Conservation (phyloP, 2,797 vertebrate genomes). For the Sebastes reedi region DNA sequence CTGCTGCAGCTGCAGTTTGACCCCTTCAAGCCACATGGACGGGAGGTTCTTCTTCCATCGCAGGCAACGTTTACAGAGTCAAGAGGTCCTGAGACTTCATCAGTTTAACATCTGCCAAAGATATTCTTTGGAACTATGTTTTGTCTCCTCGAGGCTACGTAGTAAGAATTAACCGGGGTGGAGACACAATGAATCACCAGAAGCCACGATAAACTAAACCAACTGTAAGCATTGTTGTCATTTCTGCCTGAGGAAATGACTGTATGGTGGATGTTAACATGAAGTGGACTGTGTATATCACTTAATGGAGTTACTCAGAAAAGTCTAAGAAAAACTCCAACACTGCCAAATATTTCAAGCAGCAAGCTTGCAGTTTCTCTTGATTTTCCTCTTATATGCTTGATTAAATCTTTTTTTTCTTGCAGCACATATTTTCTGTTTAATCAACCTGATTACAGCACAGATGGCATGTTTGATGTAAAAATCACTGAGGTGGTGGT, state of each 20-base stretch:
- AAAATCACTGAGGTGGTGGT: background rate
- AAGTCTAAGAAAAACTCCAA: background rate
- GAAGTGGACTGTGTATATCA: background rate
- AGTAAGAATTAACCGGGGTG: background rate
- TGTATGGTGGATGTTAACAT: background rate
- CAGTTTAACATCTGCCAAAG: constrained; percentile 19
- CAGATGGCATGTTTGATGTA: background rate
- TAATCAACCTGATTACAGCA: background rate
- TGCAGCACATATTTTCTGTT: background rate
- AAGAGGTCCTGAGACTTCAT: constrained; percentile 22
- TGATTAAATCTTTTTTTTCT: background rate
- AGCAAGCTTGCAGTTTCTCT: background rate
- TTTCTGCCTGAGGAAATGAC: background rate
- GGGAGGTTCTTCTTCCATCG: constrained; percentile 2
- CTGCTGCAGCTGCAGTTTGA: constrained; percentile 46
- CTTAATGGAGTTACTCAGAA: background rate
- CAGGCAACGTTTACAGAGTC: constrained; percentile 18
- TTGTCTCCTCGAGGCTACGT: background rate
- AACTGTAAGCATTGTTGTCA: background rate
- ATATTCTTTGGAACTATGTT: constrained; percentile 16
- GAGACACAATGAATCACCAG: background rate
- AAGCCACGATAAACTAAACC: background rate
- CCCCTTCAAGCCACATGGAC: constrained; percentile 4
- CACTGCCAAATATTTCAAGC: background rate
- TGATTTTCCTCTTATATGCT: background rate